Base-by-base conservation (phyloP, 2,888 invertebrate species). In the Cerceris rybyensis region DNA sequence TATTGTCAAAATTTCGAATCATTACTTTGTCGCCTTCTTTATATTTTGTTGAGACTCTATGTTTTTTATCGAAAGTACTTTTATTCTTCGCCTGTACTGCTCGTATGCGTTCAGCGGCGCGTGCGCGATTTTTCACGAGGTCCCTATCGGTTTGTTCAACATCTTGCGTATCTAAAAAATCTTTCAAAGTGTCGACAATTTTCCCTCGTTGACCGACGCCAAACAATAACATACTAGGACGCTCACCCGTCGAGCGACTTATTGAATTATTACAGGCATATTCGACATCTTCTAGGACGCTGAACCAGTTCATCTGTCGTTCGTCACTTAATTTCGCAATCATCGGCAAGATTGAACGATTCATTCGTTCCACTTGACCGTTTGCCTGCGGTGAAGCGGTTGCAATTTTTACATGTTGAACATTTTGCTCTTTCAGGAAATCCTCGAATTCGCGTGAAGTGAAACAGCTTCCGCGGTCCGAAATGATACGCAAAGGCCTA, bases 401-500 rank as follows among this genome's bases (percentile, higher is more conserved):
- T 7, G 89, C 88, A 7, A 89, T 85, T 64, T 79, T 73, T 14
- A 88, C 77, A 52, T 87, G 87, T 17, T 81, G 63, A 7, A 89
- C 81, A 11, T 61, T 72, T 9, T 70, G 52, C 0, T 75, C 71
- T 0, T 70, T 28, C 4, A 86, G 1, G 65, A 87, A 90, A 0
- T 84, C 75, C 39, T 80, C 76, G 61, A 90, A 90, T n/a, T 72
- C 67, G 2, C 63, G 57, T 0, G 86, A 86, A 1, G 88, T 89
- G 70, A 90, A 89, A 54, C 82, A 82, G 11, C 80, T 84, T 6
- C 90, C 89, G 46, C 90, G 55, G 67, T 91, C 90, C 0, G 85
- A 79, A 13, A 88, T 78, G 1, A 88, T 67, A 9, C 65, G 42
- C 9, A 43, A 43, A 0, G 88, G 87, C 17, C 75, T 70, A 50